Evolutionary conservation across 1,140 invertebrate genomes (phyloP).

Genomic region (Anagrus nilaparvatae): DNA sequence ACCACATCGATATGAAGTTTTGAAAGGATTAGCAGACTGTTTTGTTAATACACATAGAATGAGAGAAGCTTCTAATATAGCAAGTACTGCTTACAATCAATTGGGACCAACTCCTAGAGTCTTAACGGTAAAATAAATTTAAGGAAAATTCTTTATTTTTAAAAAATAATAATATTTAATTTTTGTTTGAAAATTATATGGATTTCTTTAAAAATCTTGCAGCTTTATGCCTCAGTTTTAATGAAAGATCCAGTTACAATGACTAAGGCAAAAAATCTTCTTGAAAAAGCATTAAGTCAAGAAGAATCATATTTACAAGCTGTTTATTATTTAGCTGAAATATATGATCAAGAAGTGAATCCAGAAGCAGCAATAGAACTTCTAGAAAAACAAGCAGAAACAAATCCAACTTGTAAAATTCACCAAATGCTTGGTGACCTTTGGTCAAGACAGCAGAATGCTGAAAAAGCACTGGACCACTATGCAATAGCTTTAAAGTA

Average conservation of each 20-base stretch:
- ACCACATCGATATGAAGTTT: constrained; percentile 50
- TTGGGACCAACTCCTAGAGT: constrained; percentile 59
- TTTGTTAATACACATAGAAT: constrained; percentile 55
- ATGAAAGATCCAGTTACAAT: constrained; percentile 57
- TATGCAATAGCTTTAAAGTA: constrained; percentile 61
- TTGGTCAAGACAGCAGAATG: constrained; percentile 44
- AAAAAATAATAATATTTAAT: constrained; percentile 14
- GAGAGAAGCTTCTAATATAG: constrained; percentile 59
- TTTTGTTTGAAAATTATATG: background rate
- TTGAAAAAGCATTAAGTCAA: constrained; percentile 58
- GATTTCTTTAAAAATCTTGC: constrained; percentile 23
- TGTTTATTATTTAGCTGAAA: constrained; percentile 57
- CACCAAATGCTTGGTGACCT: constrained; percentile 65
- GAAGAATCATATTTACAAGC: constrained; percentile 58
- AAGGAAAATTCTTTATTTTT: constrained; percentile 21
- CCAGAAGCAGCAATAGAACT: constrained; percentile 48
- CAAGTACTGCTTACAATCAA: constrained; percentile 57
- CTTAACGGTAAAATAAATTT: constrained; percentile 48
- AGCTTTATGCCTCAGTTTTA: constrained; percentile 61
- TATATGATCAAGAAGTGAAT: constrained; percentile 49
- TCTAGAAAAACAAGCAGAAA: constrained; percentile 50
- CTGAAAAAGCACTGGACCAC: constrained; percentile 62
- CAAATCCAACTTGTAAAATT: constrained; percentile 51
- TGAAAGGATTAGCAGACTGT: constrained; percentile 63
- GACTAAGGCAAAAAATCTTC: constrained; percentile 52